phyloP scores from a whole-genome alignment of 37 sponge, comb jelly and placozoan species.

The Eunapius fragilis region DNA sequence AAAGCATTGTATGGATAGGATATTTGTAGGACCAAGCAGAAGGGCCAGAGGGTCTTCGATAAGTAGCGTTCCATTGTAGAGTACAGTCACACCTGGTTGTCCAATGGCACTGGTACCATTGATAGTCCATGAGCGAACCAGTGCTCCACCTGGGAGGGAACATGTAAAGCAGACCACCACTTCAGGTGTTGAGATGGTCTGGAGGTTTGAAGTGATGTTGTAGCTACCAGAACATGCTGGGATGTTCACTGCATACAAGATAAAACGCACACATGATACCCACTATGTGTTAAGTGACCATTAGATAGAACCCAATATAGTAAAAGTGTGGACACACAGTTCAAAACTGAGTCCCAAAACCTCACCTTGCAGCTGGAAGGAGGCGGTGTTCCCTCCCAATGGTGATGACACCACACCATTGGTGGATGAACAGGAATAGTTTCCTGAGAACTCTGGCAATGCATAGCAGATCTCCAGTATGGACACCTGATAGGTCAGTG shows the following conservation, averaged over 20 bases:
- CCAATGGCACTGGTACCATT: neutral
- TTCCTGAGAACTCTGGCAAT: too few relatives aligned
- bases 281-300: too few relatives aligned
- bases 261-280: too few relatives aligned
- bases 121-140: neutral
- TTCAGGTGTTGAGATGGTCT: neutral
- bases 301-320: too few relatives aligned
- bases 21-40: neutral
- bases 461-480: too few relatives aligned
- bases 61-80: neutral
- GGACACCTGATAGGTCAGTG: too few relatives aligned
- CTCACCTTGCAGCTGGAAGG: neutral
- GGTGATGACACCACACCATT: neutral
- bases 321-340: too few relatives aligned
- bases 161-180: too few relatives aligned
- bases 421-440: neutral
- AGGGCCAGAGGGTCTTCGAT: neutral
- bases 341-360: too few relatives aligned
- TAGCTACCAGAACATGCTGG: neutral
- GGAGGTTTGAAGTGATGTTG: neutral
- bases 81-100: neutral
- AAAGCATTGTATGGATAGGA: neutral
- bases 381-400: neutral
- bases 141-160: neutral
- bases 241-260: too few relatives aligned